A percentile compares a stretch with the other conserved stretches of the same genome.
Conservation (phyloP, 2,113 vertebrate species). For the Jaculus jaculus region DNA sequence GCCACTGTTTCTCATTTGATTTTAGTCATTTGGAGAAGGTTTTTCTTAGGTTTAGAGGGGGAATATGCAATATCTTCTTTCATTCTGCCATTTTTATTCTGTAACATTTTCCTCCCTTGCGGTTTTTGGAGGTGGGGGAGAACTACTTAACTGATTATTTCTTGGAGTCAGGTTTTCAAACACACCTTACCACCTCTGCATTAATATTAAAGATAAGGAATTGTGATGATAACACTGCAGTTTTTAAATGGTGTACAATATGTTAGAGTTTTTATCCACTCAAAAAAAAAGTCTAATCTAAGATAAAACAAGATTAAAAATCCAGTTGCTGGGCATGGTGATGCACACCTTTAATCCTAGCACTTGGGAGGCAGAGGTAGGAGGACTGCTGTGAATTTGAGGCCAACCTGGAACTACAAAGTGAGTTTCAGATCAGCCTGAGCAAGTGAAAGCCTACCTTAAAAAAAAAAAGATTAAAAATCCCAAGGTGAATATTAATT, state of each 20-base stretch:
- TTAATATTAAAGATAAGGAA: background rate
- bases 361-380: too few species aligned
- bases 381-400: too few species aligned
- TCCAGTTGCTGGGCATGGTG: background rate
- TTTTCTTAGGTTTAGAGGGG: constrained; percentile 4
- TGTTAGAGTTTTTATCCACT: background rate
- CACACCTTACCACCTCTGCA: background rate
- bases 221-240: background rate
- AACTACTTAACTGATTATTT: background rate
- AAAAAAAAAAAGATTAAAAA: background rate
- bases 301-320: background rate
- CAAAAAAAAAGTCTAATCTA: background rate
- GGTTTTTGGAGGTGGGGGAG: background rate
- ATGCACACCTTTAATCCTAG: too few species aligned
- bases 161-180: background rate
- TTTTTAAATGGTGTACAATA: background rate
- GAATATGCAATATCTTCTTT: background rate
- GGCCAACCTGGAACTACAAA: too few species aligned
- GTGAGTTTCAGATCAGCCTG: too few species aligned
- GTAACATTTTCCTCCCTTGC: background rate
- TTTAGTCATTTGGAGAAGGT: constrained; percentile 28
- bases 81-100: background rate
- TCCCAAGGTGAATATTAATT: background rate
- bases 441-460: too few species aligned
- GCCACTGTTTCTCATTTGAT: background rate